A percentile compares a stretch with the other conserved stretches of the same genome.
These are phyloP conservation scores for Arremon aurantiirostris DNA, from an alignment of 2,797 vertebrate species.

Conservation along the genomic window DNA sequence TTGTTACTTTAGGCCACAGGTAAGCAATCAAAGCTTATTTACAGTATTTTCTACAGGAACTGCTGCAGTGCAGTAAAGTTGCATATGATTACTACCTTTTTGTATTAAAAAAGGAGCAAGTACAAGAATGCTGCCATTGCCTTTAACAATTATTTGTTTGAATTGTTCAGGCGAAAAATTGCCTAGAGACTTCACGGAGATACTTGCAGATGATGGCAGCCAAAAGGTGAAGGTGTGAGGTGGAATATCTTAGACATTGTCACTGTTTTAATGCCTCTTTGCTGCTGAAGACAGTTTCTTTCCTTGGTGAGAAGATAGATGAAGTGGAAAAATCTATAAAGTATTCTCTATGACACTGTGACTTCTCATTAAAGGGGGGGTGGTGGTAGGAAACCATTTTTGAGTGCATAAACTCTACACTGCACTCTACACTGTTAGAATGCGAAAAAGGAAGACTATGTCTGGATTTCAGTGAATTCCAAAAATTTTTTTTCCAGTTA, in stretches of 20 bases:
- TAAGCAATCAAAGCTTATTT: not conserved
- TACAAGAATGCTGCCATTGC: not conserved
- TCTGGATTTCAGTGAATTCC: not conserved
- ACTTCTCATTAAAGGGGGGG: not conserved
- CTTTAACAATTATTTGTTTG: not conserved
- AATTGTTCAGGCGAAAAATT: conserved; percentile 9
- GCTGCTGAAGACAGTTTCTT: not conserved
- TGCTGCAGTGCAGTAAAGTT: not conserved
- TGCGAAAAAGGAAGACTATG: not conserved
- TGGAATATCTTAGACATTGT: not conserved
- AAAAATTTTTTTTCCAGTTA: not conserved
- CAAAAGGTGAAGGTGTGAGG: not conserved
- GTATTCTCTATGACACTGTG: not conserved
- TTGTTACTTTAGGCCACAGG: not conserved
- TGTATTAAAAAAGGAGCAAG: not conserved
- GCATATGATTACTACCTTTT: not conserved
- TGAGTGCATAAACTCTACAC: not conserved
- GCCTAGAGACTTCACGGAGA: not conserved
- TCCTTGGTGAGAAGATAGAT: not conserved
- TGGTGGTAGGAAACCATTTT: not conserved
- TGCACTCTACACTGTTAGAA: not conserved
- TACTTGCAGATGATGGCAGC: not conserved
- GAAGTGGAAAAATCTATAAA: not conserved
- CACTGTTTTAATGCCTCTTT: not conserved
- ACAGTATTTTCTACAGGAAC: not conserved